These are phyloP conservation scores for Incurvaria masculella DNA, from an alignment of 2,888 invertebrate species.

Conservation along the genomic window DNA sequence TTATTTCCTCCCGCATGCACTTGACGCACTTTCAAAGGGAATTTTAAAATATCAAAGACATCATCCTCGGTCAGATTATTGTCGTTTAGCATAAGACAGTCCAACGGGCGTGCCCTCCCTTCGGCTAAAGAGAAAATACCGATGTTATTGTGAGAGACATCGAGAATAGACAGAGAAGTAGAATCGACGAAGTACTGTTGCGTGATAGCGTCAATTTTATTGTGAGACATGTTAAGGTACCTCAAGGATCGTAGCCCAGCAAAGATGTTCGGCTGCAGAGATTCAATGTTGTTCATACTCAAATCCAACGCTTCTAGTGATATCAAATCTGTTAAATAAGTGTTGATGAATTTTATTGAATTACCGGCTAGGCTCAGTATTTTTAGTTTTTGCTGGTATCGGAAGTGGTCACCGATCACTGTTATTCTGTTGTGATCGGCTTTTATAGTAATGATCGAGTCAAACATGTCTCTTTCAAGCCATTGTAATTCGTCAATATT, in stretches of 20 bases:
- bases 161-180: neutral
- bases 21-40: neutral
- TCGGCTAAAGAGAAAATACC: neutral
- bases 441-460: neutral
- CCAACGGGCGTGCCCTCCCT: neutral
- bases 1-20: neutral
- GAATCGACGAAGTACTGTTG: neutral
- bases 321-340: neutral
- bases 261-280: neutral
- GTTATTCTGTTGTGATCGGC: neutral
- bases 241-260: neutral
- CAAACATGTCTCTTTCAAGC: neutral
- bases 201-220: neutral
- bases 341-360: neutral
- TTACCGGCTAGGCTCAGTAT: neutral
- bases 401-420: neutral
- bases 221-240: neutral
- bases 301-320: neutral
- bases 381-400: neutral
- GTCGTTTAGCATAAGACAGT: neutral
- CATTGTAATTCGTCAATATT: neutral
- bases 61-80: neutral
- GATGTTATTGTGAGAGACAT: neutral
- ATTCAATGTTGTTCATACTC: neutral
- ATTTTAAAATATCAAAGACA: neutral